Conservation (phyloP, 1,140 invertebrate genomes). For the Bombyx mandarina region DNA sequence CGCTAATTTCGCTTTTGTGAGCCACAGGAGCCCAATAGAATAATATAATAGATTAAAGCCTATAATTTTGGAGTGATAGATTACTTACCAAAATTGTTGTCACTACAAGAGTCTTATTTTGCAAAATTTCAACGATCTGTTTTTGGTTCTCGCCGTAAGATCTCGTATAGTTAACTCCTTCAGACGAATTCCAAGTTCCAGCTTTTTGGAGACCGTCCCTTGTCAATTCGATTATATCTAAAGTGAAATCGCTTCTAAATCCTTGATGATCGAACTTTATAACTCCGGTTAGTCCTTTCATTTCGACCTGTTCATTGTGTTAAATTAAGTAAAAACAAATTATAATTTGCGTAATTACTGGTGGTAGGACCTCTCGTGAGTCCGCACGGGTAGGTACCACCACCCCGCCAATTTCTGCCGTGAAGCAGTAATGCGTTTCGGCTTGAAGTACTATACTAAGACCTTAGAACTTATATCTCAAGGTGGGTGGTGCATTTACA, state of each 20-base stretch:
- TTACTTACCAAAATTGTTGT: conserved; percentile 90
- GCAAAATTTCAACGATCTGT: conserved; percentile 87
- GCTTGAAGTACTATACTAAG: too few relatives aligned
- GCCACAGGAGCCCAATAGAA: conserved; percentile 28
- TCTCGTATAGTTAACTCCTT: conserved; percentile 91
- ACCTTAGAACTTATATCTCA: too few relatives aligned
- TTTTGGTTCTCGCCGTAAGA: conserved; percentile 87
- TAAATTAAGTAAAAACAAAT: conserved; percentile 9
- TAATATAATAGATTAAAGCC: conserved; percentile 19
- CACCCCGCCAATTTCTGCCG: too few relatives aligned
- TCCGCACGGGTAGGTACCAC: too few relatives aligned
- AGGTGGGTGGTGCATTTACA: too few relatives aligned
- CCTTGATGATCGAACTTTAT: conserved; percentile 97
- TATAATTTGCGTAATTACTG: too few relatives aligned
- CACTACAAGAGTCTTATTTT: conserved; percentile 93
- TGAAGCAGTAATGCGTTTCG: too few relatives aligned
- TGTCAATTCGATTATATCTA: conserved; percentile 91
- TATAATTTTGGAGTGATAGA: conserved; percentile 8
- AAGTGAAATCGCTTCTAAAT: conserved; percentile 89
- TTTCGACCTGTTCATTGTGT: conserved; percentile 80
- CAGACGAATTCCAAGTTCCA: conserved; percentile 90
- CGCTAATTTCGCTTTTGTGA: conserved; percentile 35
- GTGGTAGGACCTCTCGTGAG: too few relatives aligned
- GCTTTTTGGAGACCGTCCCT: conserved; percentile 86
- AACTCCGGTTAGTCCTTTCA: conserved; percentile 91